A percentile compares a stretch with the other conserved stretches of the same genome.
Evolutionary conservation across 2,797 vertebrate species (phyloP).

Genomic region (Phalloptychus januarius): DNA sequence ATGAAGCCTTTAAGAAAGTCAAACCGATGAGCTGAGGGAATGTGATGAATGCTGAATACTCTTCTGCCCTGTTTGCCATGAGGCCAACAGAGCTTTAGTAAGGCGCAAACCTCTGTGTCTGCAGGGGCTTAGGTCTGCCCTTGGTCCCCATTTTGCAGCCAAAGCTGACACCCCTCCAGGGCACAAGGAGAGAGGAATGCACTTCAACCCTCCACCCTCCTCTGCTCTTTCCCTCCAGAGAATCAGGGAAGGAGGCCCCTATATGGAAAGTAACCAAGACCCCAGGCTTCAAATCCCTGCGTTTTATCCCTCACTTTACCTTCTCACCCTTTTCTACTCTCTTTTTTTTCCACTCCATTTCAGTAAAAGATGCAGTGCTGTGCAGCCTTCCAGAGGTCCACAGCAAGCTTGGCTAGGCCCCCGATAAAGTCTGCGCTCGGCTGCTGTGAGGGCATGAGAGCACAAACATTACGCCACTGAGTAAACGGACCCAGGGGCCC

Average conservation of each 20-base stretch:
- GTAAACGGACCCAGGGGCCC: conserved; percentile 78
- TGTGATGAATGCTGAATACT: conserved; percentile 33
- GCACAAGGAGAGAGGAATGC: conserved; percentile 69
- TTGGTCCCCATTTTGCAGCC: conserved; percentile 62
- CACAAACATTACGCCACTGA: conserved; percentile 85
- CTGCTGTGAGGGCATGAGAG: conserved; percentile 75
- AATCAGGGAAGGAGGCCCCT: conserved; percentile 64
- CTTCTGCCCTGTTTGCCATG: conserved; percentile 30
- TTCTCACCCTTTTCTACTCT: conserved; percentile 54
- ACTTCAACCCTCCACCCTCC: conserved; percentile 64
- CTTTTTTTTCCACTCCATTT: conserved; percentile 54
- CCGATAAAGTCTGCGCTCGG: conserved; percentile 72
- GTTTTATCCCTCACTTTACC: conserved; percentile 63
- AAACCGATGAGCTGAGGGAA: conserved; percentile 15
- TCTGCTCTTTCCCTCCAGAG: conserved; percentile 58
- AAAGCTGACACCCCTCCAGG: conserved; percentile 70
- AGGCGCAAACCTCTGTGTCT: conserved; percentile 63
- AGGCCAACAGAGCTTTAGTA: conserved; percentile 45
- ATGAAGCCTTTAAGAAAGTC: conserved; percentile 11
- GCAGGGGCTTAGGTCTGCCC: conserved; percentile 66
- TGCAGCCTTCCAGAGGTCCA: conserved; percentile 49
- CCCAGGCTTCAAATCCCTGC: conserved; percentile 57
- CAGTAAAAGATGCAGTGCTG: conserved; percentile 59
- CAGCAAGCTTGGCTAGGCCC: conserved; percentile 48
- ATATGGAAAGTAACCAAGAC: conserved; percentile 72